Conservation (phyloP, 2,113 vertebrate species). For the Embiotoca jacksoni region DNA sequence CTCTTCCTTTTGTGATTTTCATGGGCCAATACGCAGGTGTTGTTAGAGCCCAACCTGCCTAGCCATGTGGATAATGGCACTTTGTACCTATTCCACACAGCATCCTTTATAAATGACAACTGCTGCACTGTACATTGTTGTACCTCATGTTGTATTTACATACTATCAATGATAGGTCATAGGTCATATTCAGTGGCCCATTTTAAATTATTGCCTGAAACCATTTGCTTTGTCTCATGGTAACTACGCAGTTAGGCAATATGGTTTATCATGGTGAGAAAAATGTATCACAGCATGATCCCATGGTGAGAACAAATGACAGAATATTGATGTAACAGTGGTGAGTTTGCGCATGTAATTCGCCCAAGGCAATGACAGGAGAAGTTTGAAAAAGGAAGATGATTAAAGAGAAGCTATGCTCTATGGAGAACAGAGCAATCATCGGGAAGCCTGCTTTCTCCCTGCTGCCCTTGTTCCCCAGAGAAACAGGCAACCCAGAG, state of each 20-base stretch:
- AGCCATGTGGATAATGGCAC: neutral
- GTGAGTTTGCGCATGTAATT: conserved; percentile 70
- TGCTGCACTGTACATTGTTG: conserved; percentile 9
- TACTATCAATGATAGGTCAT: conserved; percentile 20
- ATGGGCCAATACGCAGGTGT: conserved; percentile 2
- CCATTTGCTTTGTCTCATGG: conserved; percentile 61
- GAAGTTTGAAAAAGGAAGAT: conserved; percentile 77
- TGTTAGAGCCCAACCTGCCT: conserved; percentile 1
- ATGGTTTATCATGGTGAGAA: conserved; percentile 65
- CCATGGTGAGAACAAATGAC: conserved; percentile 64
- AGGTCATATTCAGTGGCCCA: conserved; percentile 39
- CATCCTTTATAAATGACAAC: conserved; percentile 9
- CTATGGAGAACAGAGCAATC: conserved; percentile 79
- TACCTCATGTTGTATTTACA: conserved; percentile 43
- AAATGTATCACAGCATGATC: conserved; percentile 71
- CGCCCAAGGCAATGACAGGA: conserved; percentile 70
- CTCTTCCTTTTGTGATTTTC: neutral
- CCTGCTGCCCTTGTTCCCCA: conserved; percentile 64
- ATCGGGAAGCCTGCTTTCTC: conserved; percentile 62
- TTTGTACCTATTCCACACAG: neutral
- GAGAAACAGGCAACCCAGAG: conserved; percentile 61
- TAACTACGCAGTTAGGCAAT: conserved; percentile 49
- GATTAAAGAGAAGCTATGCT: conserved; percentile 81
- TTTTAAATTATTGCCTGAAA: conserved; percentile 64
- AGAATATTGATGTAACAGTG: conserved; percentile 81